Evolutionary conservation across 2,888 invertebrate species (phyloP).

Genomic region (Clanis bilineata): DNA sequence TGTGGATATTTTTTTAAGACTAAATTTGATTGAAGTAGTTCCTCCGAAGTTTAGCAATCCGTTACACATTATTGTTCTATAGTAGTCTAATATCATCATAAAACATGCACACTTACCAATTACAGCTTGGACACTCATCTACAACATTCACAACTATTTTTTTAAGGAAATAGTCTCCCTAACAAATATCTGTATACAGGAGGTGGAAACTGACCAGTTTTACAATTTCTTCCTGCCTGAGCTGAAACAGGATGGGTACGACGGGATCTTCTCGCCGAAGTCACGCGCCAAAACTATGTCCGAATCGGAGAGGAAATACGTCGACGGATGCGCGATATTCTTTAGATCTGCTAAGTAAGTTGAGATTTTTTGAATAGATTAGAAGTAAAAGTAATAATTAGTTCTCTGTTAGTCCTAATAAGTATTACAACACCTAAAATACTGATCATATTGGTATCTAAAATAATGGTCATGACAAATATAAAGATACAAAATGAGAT

Average conservation of each 20-base stretch:
- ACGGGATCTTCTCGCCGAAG: conserved; percentile 98
- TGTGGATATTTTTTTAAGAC: too few species aligned
- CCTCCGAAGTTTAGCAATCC: too few species aligned
- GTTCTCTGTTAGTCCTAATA: too few species aligned
- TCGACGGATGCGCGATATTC: conserved; percentile 99
- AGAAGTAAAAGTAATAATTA: background rate
- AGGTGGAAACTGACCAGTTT: conserved; percentile 99
- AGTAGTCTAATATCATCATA: background rate
- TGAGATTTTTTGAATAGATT: background rate
- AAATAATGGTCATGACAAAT: background rate
- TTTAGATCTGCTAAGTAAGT: conserved; percentile 95
- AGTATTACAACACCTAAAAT: too few species aligned
- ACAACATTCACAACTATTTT: background rate
- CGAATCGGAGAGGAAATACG: conserved; percentile 97
- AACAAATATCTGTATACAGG: conserved; percentile 81
- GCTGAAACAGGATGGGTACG: conserved; percentile 93
- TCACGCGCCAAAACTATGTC: conserved; percentile 99
- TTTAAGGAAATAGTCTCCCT: background rate
- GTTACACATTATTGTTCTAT: background rate
- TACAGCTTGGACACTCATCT: background rate
- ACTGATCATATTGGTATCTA: background rate
- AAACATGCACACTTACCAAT: background rate
- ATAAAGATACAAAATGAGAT: background rate
- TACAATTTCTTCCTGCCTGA: conserved; percentile 98
- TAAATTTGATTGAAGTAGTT: too few species aligned